phyloP scores from a whole-genome alignment of 1,140 invertebrate species.

The Drosophila neocordata region DNA sequence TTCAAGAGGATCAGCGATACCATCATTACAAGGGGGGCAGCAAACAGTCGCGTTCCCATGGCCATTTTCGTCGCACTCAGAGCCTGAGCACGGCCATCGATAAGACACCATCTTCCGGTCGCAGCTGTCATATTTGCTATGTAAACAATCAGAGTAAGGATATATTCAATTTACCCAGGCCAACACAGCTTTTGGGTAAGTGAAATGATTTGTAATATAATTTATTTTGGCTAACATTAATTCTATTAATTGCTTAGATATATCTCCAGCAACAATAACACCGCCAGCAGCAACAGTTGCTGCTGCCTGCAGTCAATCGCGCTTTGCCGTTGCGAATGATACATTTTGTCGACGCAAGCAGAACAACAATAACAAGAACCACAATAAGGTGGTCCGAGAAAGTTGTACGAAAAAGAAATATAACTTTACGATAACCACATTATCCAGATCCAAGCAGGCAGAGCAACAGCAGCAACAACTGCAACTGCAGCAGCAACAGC shows the following conservation, averaged over 20 bases:
- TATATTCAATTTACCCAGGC: constrained; percentile 74
- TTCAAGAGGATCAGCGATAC: constrained; percentile 1
- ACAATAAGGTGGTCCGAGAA: constrained; percentile 64
- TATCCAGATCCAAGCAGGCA: constrained; percentile 56
- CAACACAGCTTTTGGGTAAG: constrained; percentile 35
- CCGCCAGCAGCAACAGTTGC: constrained; percentile 12
- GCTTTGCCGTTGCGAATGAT: constrained; percentile 69
- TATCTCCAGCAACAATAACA: constrained; percentile 13
- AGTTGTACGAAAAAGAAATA: constrained; percentile 67
- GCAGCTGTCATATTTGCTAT: constrained; percentile 80
- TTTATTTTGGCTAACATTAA: neutral
- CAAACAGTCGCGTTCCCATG: neutral
- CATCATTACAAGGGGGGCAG: neutral
- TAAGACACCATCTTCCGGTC: constrained; percentile 63
- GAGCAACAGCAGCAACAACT: constrained; percentile 9
- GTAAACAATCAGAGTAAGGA: constrained; percentile 79
- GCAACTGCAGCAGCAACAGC: constrained; percentile 32
- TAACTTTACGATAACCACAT: constrained; percentile 80
- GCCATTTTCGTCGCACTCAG: constrained; percentile 65
- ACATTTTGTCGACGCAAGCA: constrained; percentile 72
- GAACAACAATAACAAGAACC: constrained; percentile 74
- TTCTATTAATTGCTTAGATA: neutral
- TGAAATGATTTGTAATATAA: neutral
- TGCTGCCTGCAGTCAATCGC: constrained; percentile 63
- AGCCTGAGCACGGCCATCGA: constrained; percentile 73